Evolutionary conservation across 1,140 invertebrate genomes (phyloP).

Genomic region (Potamilus streckersoni): DNA sequence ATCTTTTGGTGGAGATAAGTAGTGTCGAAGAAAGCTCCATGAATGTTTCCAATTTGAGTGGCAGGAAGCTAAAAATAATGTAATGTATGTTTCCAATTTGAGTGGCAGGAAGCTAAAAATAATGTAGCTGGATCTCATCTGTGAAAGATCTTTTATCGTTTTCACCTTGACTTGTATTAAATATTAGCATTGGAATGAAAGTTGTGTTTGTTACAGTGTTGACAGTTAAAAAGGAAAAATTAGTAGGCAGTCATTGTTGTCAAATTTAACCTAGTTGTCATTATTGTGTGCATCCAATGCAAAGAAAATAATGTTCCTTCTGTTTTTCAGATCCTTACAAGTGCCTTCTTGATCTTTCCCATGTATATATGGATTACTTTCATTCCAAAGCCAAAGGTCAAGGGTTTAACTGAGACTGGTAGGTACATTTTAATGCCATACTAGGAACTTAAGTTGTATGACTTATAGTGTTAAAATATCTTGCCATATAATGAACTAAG

Average conservation of each 20-base stretch:
- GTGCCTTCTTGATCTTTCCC: slow-evolving; percentile 67
- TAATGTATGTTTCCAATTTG: no score
- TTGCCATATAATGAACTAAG: no score
- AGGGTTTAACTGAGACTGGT: slow-evolving; percentile 20
- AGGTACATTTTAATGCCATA: background rate
- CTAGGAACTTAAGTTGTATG: no score
- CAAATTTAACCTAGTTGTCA: background rate
- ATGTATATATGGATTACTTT: slow-evolving; percentile 69
- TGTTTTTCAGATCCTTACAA: slow-evolving; percentile 63
- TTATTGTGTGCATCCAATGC: background rate
- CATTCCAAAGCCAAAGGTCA: slow-evolving; percentile 25
- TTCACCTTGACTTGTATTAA: no score
- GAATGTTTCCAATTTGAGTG: no score
- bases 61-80: no score
- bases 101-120: no score
- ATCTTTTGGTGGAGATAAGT: no score
- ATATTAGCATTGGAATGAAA: background rate
- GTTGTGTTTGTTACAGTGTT: background rate
- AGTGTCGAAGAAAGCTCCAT: no score
- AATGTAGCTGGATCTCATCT: no score
- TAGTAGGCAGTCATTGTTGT: background rate
- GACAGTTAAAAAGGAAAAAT: background rate
- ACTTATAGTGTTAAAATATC: no score
- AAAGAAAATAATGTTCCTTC: slow-evolving; percentile 11
- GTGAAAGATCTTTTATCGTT: no score